These are phyloP conservation scores for Campoletis sonorensis DNA, from an alignment of 1,140 invertebrate species.

Conservation along the genomic window DNA sequence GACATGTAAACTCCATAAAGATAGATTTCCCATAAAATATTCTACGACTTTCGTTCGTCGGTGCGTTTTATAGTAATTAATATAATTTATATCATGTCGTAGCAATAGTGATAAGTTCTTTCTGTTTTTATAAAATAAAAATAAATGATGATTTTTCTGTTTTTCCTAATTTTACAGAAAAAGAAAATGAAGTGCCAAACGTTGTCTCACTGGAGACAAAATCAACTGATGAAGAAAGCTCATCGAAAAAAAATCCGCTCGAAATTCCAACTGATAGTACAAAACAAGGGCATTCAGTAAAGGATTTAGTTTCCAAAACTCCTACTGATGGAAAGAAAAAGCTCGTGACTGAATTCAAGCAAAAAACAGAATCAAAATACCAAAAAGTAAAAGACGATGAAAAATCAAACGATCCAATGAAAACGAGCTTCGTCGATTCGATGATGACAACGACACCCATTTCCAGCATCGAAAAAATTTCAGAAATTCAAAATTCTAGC, in stretches of 20 bases:
- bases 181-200: conserved; percentile 53
- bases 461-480: conserved; percentile 46
- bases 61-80: neutral
- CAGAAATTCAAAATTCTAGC: conserved; percentile 28
- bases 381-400: conserved; percentile 63
- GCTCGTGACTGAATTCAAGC: conserved; percentile 60
- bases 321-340: conserved; percentile 67
- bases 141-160: too few relatives aligned
- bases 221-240: conserved; percentile 3
- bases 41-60: neutral
- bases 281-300: conserved; percentile 52
- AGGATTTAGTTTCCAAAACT: conserved; percentile 61
- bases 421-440: neutral
- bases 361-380: conserved; percentile 67
- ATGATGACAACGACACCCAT: conserved; percentile 39
- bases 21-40: neutral
- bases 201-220: conserved; percentile 58
- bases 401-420: conserved; percentile 24
- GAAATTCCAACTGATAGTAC: neutral
- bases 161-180: conserved; percentile 50
- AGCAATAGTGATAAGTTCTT: too few relatives aligned
- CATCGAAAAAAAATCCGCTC: conserved; percentile 50
- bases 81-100: too few relatives aligned
- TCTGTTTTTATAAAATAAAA: too few relatives aligned
- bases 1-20: neutral